Base-by-base conservation (phyloP, 2,113 vertebrate species). In the Heterotis niloticus region DNA sequence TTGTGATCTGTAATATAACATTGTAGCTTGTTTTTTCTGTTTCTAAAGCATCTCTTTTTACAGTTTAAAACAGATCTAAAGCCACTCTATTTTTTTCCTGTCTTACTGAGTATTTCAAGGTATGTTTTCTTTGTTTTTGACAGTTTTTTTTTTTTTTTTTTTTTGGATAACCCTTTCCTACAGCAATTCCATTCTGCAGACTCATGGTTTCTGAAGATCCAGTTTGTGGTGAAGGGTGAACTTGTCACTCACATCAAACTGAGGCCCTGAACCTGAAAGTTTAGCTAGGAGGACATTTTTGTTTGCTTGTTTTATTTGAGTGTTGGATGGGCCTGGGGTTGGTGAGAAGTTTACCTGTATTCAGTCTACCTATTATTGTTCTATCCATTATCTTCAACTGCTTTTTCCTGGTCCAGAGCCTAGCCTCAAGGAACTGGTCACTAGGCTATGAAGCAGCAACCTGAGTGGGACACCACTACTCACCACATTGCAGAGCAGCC, bases 1-100 rank as follows among this genome's bases (percentile, higher is more conserved):
- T 87, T 81, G 82, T 82, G 79, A 84, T 77, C 78, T 62, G 34
- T 79, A 82, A 76, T 75, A 80, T 75, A 54, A 60, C 44, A 77
- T 59, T 62, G 34, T 64, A 67, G 34, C 34, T 44, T 44, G 7
- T 44, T 44, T 44, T 44, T 44, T 44, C 60, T 29, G 64, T 29
- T 66, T 76, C 56, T 66, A n/a, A n/a, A 44, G 34, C 70, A 72
- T 14, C 14, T 3, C 60, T 62, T 62, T 20, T 2, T 44, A 44
- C 34, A 7, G 2, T 44, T 44, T 44, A 44, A 44, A 44, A 7
- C 34, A 44, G 7, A 44, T 44, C 34, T 7, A 44, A 44, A 44
- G 7, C 34, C 2, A 44, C 34, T 44, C 34, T 4, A 7, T 44
- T 44, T 44, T n/a, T n/a, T 44, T 44, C 3, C 34, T 44, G 7